Evolutionary conservation across 1,140 invertebrate genomes (phyloP), one percentile per base, ranked within the genome.

Genomic region (Penaeus japonicus): DNA sequence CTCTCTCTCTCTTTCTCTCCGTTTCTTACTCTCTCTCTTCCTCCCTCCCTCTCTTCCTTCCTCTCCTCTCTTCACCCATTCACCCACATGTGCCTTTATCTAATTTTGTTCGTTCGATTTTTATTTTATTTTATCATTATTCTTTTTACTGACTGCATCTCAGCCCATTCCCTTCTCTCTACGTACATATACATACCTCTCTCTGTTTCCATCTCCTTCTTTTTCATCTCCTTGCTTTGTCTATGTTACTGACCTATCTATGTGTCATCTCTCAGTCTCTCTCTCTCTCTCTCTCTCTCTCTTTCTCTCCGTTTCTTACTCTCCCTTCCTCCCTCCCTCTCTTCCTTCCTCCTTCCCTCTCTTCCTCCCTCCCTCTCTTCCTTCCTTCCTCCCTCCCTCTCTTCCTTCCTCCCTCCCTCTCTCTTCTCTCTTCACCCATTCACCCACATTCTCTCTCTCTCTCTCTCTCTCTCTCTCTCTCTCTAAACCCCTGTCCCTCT

Each of bases 331-430:
- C 5, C 22, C 75, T 78, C 24, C 20, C 32, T 30, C 4, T 4
- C 17, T 15, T 17, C n/a, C 55, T 35, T 20, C 55, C 59, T 62
- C 35, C n/a, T 24, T 35, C 82, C 32, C 55, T 15, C 54, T 35
- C 57, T 27, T 55, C 22, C 55, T 62, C 81, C 32, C 81, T 59
- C 27, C 62, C 81, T 62, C 81, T 70, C 32, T 30, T 32, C 62
- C 81, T 62, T 59, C 65, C 57, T 62, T 57, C 65, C 82, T 84
- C 82, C 65, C 82, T 62, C 55, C 65, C 59, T 62, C 82, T 62
- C 59, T 70, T 57, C 65, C 59, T 84, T 35, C 65, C 59, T 70
- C 59, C 65, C 82, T 62, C 55, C 65, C 57, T 53, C 62, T 15
- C 57, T n/a, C 82, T 84, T 57, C 15, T 12, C 30, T 57, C 65